These are phyloP conservation scores for Brachyhypopomus occidentalis DNA, from an alignment of 2,113 vertebrate species.

Conservation along the genomic window DNA sequence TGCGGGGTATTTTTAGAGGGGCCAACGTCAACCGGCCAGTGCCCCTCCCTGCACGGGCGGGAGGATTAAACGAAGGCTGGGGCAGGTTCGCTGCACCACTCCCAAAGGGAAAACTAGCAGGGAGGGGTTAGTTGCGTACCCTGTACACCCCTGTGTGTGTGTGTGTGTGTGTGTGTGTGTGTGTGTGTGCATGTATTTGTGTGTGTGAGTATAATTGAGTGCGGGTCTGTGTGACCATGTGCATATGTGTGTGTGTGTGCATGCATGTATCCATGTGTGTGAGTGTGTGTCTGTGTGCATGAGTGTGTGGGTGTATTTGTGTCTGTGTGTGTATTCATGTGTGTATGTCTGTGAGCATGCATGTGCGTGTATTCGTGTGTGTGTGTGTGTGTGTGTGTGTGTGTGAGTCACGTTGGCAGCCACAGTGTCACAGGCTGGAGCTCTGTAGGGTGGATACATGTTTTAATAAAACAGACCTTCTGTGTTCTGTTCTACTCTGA, in stretches of 20 bases:
- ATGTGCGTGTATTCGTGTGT: neutral
- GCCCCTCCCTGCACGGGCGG: neutral
- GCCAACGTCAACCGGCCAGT: constrained; percentile 14
- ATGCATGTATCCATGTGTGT: too few relatives aligned
- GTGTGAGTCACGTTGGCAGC: constrained; percentile 23
- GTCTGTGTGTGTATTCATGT: too few relatives aligned
- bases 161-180: constrained; percentile 4
- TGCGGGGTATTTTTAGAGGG: constrained; percentile 16
- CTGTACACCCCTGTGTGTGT: neutral
- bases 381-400: constrained; percentile 24
- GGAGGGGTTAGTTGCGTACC: constrained; percentile 17
- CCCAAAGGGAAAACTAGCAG: constrained; percentile 33
- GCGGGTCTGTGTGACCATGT: too few relatives aligned
- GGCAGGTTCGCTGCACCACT: constrained; percentile 10
- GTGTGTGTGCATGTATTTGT: constrained; percentile 23
- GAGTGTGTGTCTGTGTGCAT: neutral
- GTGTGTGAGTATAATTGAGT: too few relatives aligned
- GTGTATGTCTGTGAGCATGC: too few relatives aligned
- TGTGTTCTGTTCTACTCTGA: constrained; percentile 46
- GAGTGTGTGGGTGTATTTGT: too few relatives aligned
- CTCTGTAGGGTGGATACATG: constrained; percentile 33
- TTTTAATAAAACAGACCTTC: constrained; percentile 48
- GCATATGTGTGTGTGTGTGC: neutral
- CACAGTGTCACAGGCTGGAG: constrained; percentile 15
- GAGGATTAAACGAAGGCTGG: constrained; percentile 18